Evolutionary conservation across 2,797 vertebrate species (phyloP).

Genomic region (Eutrigla gurnardus): DNA sequence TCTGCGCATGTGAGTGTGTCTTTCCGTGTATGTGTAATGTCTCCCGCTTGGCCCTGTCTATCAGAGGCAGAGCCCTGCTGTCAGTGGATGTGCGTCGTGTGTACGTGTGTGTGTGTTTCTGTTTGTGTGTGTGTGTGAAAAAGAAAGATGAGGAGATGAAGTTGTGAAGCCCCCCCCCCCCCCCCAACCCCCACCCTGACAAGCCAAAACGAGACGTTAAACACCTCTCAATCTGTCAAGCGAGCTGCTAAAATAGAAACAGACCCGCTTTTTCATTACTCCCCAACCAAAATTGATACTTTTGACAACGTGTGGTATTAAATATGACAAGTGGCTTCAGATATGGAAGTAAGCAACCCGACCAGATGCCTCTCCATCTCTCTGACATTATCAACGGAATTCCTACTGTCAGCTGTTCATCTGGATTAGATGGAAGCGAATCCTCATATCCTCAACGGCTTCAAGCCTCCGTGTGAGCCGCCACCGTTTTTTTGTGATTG

Average conservation of each 20-base stretch:
- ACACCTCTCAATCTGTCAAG: constrained; percentile 83
- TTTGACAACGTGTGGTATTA: constrained; percentile 80
- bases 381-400: constrained; percentile 75
- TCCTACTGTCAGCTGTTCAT: constrained; percentile 80
- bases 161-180: constrained; percentile 66
- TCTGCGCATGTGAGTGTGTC: constrained; percentile 54
- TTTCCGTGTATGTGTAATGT: constrained; percentile 68
- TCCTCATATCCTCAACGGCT: constrained; percentile 54
- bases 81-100: constrained; percentile 55
- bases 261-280: constrained; percentile 76
- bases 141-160: constrained; percentile 77
- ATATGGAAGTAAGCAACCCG: constrained; percentile 74
- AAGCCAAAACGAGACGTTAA: constrained; percentile 82
- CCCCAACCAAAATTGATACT: constrained; percentile 77
- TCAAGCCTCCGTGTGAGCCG: constrained; percentile 52
- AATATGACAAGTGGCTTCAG: constrained; percentile 81
- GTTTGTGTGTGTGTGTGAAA: constrained; percentile 42
- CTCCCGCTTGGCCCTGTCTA: constrained; percentile 76
- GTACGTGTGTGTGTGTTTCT: constrained; percentile 14
- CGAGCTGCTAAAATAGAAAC: constrained; percentile 79
- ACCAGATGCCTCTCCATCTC: constrained; percentile 76
- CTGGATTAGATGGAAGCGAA: constrained; percentile 73
- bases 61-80: constrained; percentile 77
- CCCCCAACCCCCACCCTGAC: constrained; percentile 54
- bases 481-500: constrained; percentile 19